A percentile compares a stretch with the other conserved stretches of the same genome.
Conservation (phyloP, 1,140 invertebrate species). For the Geopemphigus sp. region DNA sequence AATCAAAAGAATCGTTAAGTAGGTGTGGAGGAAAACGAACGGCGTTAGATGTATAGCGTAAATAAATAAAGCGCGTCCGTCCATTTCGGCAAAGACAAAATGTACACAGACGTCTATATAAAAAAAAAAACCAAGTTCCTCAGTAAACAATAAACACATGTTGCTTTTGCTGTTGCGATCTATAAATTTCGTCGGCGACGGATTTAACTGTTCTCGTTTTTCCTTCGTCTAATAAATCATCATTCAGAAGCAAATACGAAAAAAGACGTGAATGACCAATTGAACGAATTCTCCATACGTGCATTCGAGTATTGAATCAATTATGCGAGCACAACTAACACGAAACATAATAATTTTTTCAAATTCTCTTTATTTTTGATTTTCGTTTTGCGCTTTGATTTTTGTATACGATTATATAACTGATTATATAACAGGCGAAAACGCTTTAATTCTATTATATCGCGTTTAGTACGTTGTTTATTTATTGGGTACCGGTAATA, state of each 20-base stretch:
- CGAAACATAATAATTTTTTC: too few relatives aligned
- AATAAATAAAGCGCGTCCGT: background rate
- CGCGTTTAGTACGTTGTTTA: too few relatives aligned
- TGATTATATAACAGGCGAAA: too few relatives aligned
- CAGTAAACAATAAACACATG: background rate
- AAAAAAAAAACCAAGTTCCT: background rate
- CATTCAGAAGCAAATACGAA: background rate
- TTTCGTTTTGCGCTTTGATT: too few relatives aligned
- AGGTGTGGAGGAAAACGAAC: background rate
- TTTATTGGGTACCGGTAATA: too few relatives aligned
- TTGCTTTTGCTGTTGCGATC: background rate
- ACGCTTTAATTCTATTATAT: too few relatives aligned
- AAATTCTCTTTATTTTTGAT: too few relatives aligned
- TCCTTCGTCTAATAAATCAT: slow-evolving; percentile 1
- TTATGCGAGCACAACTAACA: background rate
- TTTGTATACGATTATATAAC: too few relatives aligned
- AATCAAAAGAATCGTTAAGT: too few relatives aligned
- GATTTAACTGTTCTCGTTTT: background rate
- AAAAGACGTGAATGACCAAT: background rate
- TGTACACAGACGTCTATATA: background rate
- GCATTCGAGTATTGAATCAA: background rate
- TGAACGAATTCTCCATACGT: background rate
- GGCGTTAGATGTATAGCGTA: background rate
- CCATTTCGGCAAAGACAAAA: background rate
- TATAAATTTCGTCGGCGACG: background rate